Percentiles rank a stretch among this genome's conserved stretches.
Conservation (phyloP, 2,113 vertebrate species). For the Cyanoliseus patagonus region DNA sequence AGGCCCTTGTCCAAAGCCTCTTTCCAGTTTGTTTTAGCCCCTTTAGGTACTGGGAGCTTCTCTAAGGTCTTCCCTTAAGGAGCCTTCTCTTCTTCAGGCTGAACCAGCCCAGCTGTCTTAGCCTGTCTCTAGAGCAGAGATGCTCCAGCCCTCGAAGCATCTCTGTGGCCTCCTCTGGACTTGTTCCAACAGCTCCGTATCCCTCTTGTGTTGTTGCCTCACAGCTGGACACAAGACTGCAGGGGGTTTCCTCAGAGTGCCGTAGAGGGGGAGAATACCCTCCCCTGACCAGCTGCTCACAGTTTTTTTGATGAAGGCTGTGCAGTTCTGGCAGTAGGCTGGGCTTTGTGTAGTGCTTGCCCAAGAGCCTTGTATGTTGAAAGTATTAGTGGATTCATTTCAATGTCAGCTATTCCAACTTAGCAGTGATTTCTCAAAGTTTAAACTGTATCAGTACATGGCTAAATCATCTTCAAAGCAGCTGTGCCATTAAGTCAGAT, state of each 20-base stretch:
- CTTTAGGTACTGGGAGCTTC: neutral
- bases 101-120: neutral
- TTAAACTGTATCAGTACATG: neutral
- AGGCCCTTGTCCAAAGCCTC: neutral
- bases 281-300: neutral
- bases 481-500: neutral
- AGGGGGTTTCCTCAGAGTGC: neutral
- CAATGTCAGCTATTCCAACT: neutral
- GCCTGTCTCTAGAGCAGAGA: neutral
- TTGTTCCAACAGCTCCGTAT: neutral
- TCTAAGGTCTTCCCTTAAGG: neutral
- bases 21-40: neutral
- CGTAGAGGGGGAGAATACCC: neutral
- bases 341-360: fast-evolving
- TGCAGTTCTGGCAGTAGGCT: neutral
- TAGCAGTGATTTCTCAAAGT: neutral
- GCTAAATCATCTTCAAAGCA: neutral
- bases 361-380: fast-evolving
- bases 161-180: no score
- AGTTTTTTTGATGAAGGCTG: neutral
- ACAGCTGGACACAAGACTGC: neutral
- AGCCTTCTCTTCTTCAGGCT: neutral
- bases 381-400: neutral
- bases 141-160: neutral
- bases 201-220: neutral